phyloP scores from a whole-genome alignment of 2,797 vertebrate genomes.

The Tinamus major region DNA sequence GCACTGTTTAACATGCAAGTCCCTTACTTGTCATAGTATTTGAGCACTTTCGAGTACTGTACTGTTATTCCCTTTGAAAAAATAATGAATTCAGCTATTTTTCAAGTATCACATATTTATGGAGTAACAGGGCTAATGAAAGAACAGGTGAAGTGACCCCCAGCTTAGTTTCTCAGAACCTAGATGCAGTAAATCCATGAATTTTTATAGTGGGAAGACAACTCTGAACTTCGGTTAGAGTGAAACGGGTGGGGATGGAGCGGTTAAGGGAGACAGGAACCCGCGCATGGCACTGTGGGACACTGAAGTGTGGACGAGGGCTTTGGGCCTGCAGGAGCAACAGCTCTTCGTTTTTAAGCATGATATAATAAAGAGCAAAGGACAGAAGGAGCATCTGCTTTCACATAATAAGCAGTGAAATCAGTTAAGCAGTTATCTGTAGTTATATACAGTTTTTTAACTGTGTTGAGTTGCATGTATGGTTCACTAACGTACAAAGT shows the following conservation, averaged over 20 bases:
- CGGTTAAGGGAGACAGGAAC: neutral
- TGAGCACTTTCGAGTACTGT: neutral
- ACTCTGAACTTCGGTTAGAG: neutral
- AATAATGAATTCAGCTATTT: neutral
- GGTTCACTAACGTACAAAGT: neutral
- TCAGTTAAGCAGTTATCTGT: neutral
- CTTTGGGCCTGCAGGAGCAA: neutral
- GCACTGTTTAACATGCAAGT: neutral
- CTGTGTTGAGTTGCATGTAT: neutral
- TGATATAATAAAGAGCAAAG: neutral
- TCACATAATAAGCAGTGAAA: accelerated
- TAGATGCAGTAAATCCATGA: neutral
- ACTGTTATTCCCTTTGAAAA: neutral
- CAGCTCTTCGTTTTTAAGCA: neutral
- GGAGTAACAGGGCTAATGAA: neutral
- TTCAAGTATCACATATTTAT: neutral
- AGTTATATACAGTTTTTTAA: neutral
- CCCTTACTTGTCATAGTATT: neutral
- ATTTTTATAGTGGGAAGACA: neutral
- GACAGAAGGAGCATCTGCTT: neutral
- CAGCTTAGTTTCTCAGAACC: neutral
- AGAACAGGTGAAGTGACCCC: neutral
- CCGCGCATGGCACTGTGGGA: neutral
- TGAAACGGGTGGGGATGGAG: neutral
- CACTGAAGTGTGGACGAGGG: neutral